Evolutionary conservation across 2,797 vertebrate species (phyloP), one percentile per base, ranked within the genome.

Genomic region (Enteromius afrohamiltoni): DNA sequence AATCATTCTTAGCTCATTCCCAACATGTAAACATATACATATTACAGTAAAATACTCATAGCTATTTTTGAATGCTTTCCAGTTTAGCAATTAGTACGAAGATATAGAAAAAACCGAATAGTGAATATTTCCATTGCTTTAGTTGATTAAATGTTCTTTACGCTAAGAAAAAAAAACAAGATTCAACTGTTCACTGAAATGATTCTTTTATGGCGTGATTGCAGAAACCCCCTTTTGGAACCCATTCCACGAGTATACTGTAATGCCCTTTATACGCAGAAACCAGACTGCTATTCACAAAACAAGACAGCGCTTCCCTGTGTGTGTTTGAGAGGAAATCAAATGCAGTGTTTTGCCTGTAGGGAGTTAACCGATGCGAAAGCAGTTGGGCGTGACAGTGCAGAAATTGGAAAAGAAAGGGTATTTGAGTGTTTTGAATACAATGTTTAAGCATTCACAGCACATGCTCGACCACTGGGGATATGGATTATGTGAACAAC

Each of bases 351-450:
- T 53, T 49, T 83, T 75, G 68, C 88, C 89, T 80, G 70, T 16
- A 17, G 89, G 90, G 89, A 79, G n/a, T 62, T 31, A 13, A 70
- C 55, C 21, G 76, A 65, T 86, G 81, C 29, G 79, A 19, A 81
- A 83, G 76, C 90, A 89, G 82, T 85, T 77, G 65, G 87, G 85
- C 74, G 0, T 90, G 81, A 88, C 89, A 86, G 70, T 67, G 68
- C 51, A 45, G 85, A 91, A 88, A 85, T 55, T 73, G 31, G 69
- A 68, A 77, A 47, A 86, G 10, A 81, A 37, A 65, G 13, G 69
- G 64, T 58, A 51, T 85, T 77, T 69, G 49, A 16, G 80, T 47
- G 73, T 58, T 49, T 64, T 70, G 70, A 80, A 53, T 53, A 7
- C 60, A 71, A 8, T 40, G 58, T 45, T 83, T 80, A 51, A 65